These are phyloP conservation scores for Triplophysa rosa DNA, from an alignment of 2,113 vertebrate genomes.

Conservation along the genomic window DNA sequence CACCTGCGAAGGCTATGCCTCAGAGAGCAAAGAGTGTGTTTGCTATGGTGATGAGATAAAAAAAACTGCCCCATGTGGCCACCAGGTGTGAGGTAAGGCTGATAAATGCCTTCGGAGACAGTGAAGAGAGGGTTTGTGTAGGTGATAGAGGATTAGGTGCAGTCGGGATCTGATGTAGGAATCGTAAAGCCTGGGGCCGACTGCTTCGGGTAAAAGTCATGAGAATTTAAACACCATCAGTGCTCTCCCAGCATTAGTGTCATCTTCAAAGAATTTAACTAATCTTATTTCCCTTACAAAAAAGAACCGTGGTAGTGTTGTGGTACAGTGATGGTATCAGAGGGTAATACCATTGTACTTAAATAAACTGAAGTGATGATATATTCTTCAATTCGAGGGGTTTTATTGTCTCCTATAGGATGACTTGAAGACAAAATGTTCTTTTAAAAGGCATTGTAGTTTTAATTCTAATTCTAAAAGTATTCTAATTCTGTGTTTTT, in stretches of 20 bases:
- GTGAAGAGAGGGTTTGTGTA: neutral
- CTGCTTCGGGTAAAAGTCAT: neutral
- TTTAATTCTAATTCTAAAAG: too few relatives aligned
- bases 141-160: constrained; percentile 14
- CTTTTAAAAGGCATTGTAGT: too few relatives aligned
- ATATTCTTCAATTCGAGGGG: neutral
- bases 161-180: neutral
- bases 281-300: neutral
- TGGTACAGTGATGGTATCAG: neutral
- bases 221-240: neutral
- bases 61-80: constrained; percentile 4
- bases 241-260: neutral
- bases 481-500: too few relatives aligned
- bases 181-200: neutral
- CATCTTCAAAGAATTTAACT: neutral
- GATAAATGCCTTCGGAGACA: constrained; percentile 5
- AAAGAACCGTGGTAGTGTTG: neutral
- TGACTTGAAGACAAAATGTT: too few relatives aligned
- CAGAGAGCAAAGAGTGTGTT: constrained; percentile 15
- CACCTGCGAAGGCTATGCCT: constrained; percentile 48
- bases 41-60: constrained; percentile 9
- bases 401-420: too few relatives aligned
- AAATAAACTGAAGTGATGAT: neutral
- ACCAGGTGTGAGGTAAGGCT: constrained; percentile 13
- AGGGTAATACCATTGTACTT: neutral